Evolutionary conservation across 2,888 invertebrate genomes (phyloP).

Genomic region (Leptopilina syphax): DNA sequence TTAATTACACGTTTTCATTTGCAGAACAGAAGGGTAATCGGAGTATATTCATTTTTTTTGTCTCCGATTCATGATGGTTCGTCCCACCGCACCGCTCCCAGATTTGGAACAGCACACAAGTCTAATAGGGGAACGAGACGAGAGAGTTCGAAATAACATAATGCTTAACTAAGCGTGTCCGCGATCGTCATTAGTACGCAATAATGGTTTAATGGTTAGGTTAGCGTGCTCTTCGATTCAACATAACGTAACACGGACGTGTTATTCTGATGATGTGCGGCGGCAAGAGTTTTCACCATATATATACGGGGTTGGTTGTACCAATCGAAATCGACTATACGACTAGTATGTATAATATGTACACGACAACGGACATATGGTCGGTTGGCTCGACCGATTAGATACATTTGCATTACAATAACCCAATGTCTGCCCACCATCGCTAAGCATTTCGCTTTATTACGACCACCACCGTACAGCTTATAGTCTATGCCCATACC

Average conservation of each 20-base stretch:
- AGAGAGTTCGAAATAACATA: conserved; percentile 32
- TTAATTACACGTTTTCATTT: conserved; percentile 3
- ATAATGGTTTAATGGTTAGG: conserved; percentile 68
- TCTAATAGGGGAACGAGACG: neutral
- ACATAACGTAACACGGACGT: conserved; percentile 52
- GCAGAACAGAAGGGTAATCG: neutral
- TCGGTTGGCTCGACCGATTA: conserved; percentile 75
- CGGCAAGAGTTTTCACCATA: neutral
- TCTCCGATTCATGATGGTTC: neutral
- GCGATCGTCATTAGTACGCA: conserved; percentile 68
- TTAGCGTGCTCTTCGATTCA: conserved; percentile 61
- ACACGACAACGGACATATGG: conserved; percentile 73
- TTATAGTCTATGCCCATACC: conserved; percentile 65
- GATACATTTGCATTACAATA: conserved; percentile 76
- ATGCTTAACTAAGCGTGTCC: conserved; percentile 69
- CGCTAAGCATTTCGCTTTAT: conserved; percentile 64
- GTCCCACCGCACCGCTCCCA: conserved; percentile 22
- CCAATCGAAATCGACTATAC: conserved; percentile 50
- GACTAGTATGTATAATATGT: conserved; percentile 43
- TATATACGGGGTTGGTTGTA: conserved; percentile 40
- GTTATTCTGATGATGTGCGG: conserved; percentile 3
- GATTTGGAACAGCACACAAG: neutral
- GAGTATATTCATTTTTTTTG: neutral
- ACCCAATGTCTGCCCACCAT: conserved; percentile 69
- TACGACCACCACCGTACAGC: conserved; percentile 65